Evolutionary conservation across 2,888 invertebrate species (phyloP), one percentile per base, ranked within the genome.

Genomic region (Chymomyza amoena): DNA sequence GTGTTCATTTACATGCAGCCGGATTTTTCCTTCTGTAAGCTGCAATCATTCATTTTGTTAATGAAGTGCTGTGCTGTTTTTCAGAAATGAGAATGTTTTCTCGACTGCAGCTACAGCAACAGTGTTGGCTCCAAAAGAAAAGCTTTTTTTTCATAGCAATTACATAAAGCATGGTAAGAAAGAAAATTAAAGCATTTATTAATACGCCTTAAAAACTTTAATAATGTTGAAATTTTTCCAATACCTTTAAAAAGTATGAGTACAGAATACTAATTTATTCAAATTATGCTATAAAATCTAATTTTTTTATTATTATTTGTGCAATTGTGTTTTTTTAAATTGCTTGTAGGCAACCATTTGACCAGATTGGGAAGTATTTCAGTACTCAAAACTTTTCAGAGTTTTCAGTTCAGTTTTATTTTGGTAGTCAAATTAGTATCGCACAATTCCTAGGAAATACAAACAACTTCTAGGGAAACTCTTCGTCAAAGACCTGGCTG

Each of bases 21-120:
- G 60, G 5, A 60, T 7, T 60, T 60, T 60, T 18, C 60, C 5
- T 36, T 9, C 32, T 15, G 36, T 5, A 5, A 28, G 45, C 64
- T 68, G 71, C 68, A 74, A 75, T 78, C 84, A 79, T 82, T 79
- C 84, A 79, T 83, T 83, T 84, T 79, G 78, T 84, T 84, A 83
- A 83, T 84, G 82, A 83, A 83, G 84, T 82, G 84, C 82, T 25
- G 18, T 54, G 15, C 20, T 20, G 18, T 9, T 18, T 54, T 54
- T 2, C 10, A 54, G 54, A 50, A 63, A 63, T 18, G 52, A 51
- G n/a, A 32, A 32, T 25, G 28, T 32, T 32, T 63, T 62, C 62
- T 45, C 18, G n/a, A 32, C 32, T 32, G 7, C 32, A 6, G 20
- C 52, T 7, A n/a, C 51, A 45, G 25, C 52, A 54, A 18, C 52